Evolutionary conservation across 2,113 vertebrate genomes (phyloP).

Genomic region (Odobenus rosmarus): DNA sequence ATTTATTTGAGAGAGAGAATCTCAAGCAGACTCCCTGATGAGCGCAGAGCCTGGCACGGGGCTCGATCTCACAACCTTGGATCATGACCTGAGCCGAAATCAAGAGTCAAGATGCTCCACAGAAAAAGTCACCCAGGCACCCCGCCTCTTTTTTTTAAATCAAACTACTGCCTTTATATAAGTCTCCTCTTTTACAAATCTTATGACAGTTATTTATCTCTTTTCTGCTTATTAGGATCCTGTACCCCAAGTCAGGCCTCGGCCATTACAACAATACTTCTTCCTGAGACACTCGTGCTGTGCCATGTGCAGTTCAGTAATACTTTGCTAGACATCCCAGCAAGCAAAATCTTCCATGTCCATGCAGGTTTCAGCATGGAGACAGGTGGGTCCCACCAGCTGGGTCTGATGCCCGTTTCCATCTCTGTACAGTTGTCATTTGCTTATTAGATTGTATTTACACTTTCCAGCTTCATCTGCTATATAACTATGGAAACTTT

Average conservation of each 20-base stretch:
- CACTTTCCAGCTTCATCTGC: neutral
- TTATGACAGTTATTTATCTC: neutral
- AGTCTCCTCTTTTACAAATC: neutral
- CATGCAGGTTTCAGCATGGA: constrained; percentile 74
- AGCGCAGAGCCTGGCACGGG: neutral
- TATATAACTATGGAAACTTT: neutral
- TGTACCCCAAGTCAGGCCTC: constrained; percentile 77
- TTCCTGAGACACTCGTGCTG: constrained; percentile 75
- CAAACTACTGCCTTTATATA: neutral
- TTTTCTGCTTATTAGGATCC: constrained; percentile 70
- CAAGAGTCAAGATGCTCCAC: neutral
- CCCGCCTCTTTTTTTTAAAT: neutral
- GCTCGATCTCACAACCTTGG: neutral
- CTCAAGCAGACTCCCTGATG: neutral
- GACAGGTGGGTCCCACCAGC: constrained; percentile 68
- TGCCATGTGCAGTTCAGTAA: constrained; percentile 83
- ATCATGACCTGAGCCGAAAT: neutral
- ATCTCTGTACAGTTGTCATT: neutral
- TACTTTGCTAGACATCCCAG: constrained; percentile 69
- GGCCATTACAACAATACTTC: constrained; percentile 71
- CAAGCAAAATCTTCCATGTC: constrained; percentile 76
- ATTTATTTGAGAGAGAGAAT: neutral
- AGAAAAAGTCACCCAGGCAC: neutral
- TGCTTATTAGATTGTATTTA: neutral
- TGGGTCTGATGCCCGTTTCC: neutral